Evolutionary conservation across 2,888 invertebrate genomes (phyloP), one percentile per base, ranked within the genome.

Genomic region (Oeneis ivallda): DNA sequence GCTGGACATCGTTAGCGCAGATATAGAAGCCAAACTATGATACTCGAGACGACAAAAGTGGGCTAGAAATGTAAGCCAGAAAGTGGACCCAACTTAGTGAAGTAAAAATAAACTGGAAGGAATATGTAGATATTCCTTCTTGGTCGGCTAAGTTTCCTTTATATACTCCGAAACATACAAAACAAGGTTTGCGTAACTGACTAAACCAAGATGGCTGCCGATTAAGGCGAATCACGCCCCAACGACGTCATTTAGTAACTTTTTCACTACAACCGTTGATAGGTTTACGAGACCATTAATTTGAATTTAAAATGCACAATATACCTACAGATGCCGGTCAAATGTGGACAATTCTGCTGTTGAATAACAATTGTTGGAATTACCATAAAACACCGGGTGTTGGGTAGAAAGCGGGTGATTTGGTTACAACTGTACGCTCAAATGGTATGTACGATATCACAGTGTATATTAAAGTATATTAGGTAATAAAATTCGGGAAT

Each of bases 341-440:
- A 89, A 90, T 88, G 91, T 90, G 88, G 87, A 87, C 89, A 87
- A 78, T 78, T 78, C 81, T 79, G 81, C 80, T 79, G 78, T 77
- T 74, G 92, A 89, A 92, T 92, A 89, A 80, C 87, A 91, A 92
- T 90, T 85, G 85, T 84, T 71, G 72, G 72, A 78, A 92, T 92
- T 92, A 85, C 80, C 92, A 92, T 92, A 91, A 87, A 88, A 85
- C 85, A 86, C 89, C 89, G 85, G 87, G 89, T 91, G 90, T 89
- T 89, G 86, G 85, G 82, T 90, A 90, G 92, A 91, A 92, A 92
- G 91, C 90, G 90, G 91, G 89, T 88, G 86, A 92, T 91, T 91
- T 91, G 89, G 90, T 86, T 89, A 88, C 86, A 83, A 81, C 79
- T 79, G 79, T 79, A 83, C 79, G 89, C 85, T 86, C 84, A 82